Evolutionary conservation across 2,888 invertebrate genomes (phyloP), one percentile per base, ranked within the genome.

Genomic region (Encarsia formosa): DNA sequence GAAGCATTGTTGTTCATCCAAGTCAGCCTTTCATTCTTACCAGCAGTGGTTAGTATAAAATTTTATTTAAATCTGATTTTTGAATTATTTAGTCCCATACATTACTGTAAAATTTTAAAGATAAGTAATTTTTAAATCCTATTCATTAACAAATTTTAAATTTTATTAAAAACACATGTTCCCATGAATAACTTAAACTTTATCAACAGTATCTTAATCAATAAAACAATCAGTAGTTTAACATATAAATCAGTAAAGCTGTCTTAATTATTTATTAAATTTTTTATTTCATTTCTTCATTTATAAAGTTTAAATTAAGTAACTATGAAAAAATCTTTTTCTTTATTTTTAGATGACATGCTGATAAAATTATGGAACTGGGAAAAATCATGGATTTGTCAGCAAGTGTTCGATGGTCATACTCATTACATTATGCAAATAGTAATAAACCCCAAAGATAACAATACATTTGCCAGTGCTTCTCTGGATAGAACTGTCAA

Each of bases 381-480:
- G 99, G 99, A 99, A 48, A 96, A 97, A 71, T 84, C 91, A 66
- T 99, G 98, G 98, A 83, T 89, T 0, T 94, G 96, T 66, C 97
- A 98, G 70, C 97, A 99, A 73, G 91, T 96, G 13, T 99, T 99
- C 71, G 99, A 99, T 71, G 98, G 98, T 0, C 99, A 99, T 77
- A 92, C 95, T 0, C 99, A 99, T 75, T 99, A 99, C 70, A 96
- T 99, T 2, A 99, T 99, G 99, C 98, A 99, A 76, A 90, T 99
- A 63, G 97, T 96, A 1, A 91, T 99, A 67, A 99, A 99, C 76
- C 99, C 99, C 0, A 99, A 99, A 75, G 99, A 99, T 72, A 99
- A 98, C 76, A 99, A 99, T 75, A 98, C 98, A 32, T 99, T 99
- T 76, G 99, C 98, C 13, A 96, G 95, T 65, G 99, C 97, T n/a